Base-by-base conservation (phyloP, 2,113 vertebrate genomes). In the Entomyzon cyanotis region DNA sequence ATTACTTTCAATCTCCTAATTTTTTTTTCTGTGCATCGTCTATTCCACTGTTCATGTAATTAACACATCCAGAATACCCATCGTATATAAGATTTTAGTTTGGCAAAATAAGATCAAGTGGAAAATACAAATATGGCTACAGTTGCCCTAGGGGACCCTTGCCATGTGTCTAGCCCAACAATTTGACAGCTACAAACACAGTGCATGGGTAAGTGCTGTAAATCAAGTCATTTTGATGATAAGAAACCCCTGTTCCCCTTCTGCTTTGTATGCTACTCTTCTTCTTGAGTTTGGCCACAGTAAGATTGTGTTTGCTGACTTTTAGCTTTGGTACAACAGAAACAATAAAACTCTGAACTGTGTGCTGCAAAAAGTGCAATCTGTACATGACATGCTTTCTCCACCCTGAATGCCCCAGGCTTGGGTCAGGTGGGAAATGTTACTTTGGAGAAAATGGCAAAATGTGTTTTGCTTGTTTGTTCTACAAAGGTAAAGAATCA, bases 401-500 rank as follows among this genome's bases (percentile, higher is more conserved):
- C 21, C 68, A 31, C 71, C 47, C 52, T 78, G 28, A 60, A 56
- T 22, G 62, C 49, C 22, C 4, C 44, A 62, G 56, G 69, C 83
- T 58, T 73, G 37, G 64, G 30, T 70, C 83, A 84, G 49, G 50
- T 12, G 22, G 73, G 64, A 93, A 92, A 92, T 60, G 75, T 69
- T 91, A 49, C 65, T 93, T 90, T 82, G 84, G 65, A 81, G 63
- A 89, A 87, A 89, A 37, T 73, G n/a, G 49, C 31, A 93, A 92
- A 93, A 76, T 5, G 4, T 64, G 24, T 74, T 94, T 89, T 84
- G 18, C 74, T 80, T 94, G n/a, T 76, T 94, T 93, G 76, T 76
- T 92, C 37, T 82, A 93, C 76, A 75, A 67, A 90, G 39, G 42
- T 90, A 76, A 92, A 81, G 55, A 94, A 90, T 83, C 93, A 88